Base-by-base conservation (phyloP, 2,888 invertebrate genomes). In the Drosophila nigritarsus region DNA sequence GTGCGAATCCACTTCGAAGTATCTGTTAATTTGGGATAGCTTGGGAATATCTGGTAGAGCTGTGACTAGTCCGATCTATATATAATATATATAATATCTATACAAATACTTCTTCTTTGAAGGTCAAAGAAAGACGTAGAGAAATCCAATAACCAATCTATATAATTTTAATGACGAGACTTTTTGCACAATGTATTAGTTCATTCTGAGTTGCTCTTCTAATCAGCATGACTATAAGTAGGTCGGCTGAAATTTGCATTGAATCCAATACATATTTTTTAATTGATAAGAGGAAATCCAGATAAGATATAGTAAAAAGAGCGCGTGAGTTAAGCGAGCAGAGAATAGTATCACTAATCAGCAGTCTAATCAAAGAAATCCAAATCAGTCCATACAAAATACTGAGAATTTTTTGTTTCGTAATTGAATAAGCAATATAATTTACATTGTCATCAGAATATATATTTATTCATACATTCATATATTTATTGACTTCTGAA, bases 241-340 rank as follows among this genome's bases (percentile, higher is more conserved):
- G 75, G 74, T 74, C 70, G 70, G n/a, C 38, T 30, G 45, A 55
- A 54, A 24, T 24, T 34, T 13, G 32, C 18, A 9, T 9, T 40
- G 0, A 9, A 24, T 36, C 29, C 34, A 20, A 27, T 1, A 24
- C 24, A 36, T 36, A 34, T 51, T 48, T 27, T 11, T 34, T n/a
- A 7, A 49, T 13, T 62, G 67, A 74, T 63, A 68, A 61, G 40
- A 45, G 7, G 0, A 49, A 30, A 20, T 32, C 32, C 13, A 15
- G 74, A 74, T 74, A 60, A 74, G 63, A 69, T 49, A 69, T 74
- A 32, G 69, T 48, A 13, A 36, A 48, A 32, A 20, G n/a, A 34
- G 4, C 32, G 20, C 59, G 59, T 59, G 38, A 27, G 38, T 54
- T 9, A 13, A 15, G 34, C 20, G 50, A 34, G n/a, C 38, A 32